Evolutionary conservation across 2,797 vertebrate species (phyloP).

Genomic region (Kryptopterus vitreolus): DNA sequence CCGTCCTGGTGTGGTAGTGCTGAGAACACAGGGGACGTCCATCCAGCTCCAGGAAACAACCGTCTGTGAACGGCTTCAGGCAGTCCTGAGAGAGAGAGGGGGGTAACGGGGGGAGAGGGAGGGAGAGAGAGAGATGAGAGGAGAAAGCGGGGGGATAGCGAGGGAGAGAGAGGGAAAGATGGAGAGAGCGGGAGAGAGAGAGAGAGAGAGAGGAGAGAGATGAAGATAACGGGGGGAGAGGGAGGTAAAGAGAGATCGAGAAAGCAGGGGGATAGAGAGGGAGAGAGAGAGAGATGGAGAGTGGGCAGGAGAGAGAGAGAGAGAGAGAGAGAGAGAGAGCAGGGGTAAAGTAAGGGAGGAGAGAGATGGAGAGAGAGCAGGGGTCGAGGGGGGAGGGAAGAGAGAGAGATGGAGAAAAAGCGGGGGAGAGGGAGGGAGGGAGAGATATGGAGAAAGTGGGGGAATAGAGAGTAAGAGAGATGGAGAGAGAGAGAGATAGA

Average conservation of each 20-base stretch:
- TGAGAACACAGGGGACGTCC: slow-evolving; percentile 83
- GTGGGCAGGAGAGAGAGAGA: neutral
- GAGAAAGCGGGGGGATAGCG: neutral
- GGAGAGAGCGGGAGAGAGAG: neutral
- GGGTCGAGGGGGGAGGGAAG: no score
- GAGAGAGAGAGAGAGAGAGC: neutral
- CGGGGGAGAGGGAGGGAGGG: no score
- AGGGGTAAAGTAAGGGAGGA: neutral
- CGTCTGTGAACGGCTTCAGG: slow-evolving; percentile 71
- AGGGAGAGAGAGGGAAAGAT: neutral
- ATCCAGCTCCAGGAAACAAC: slow-evolving; percentile 84
- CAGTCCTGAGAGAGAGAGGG: slow-evolving; percentile 78
- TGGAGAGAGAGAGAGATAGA: neutral
- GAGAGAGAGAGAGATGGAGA: slow-evolving; percentile 40
- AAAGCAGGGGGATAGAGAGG: no score
- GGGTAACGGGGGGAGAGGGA: neutral
- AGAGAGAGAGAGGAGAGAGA: neutral
- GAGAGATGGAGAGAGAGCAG: neutral
- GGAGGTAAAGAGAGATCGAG: neutral
- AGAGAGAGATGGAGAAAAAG: no score
- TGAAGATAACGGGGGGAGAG: no score
- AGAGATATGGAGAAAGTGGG: no score
- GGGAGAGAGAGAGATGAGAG: neutral
- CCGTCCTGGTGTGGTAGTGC: slow-evolving; percentile 84
- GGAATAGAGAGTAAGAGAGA: no score